A percentile compares a stretch with the other conserved stretches of the same genome.
phyloP scores from a whole-genome alignment of 1,140 invertebrate genomes.

The Aphaenogaster ashmeadi region DNA sequence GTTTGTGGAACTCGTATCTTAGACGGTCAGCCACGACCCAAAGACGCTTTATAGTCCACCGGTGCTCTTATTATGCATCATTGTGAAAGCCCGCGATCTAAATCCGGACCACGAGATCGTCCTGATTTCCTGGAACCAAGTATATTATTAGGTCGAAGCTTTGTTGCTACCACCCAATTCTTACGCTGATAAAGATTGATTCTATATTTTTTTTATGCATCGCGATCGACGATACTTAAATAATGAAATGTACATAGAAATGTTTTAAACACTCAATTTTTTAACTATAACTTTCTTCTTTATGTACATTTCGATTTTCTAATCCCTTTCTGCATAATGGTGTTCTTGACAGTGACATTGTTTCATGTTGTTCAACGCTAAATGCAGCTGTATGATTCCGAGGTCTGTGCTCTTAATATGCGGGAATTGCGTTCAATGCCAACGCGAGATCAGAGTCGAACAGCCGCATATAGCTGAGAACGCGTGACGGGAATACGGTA shows the following conservation, averaged over 20 bases:
- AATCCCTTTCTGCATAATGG: not conserved
- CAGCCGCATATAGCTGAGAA: slow-evolving; percentile 14
- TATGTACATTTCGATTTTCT: not conserved
- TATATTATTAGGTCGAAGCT: slow-evolving; percentile 33
- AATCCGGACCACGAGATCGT: slow-evolving; percentile 14
- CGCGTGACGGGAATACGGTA: slow-evolving; percentile 43
- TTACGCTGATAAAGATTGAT: not conserved
- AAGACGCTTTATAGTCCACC: slow-evolving; percentile 54
- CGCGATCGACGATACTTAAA: not conserved
- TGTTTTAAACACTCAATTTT: not conserved
- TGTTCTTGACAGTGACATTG: slow-evolving; percentile 33
- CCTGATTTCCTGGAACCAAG: not conserved
- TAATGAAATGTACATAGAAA: not conserved
- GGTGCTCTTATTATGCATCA: slow-evolving; percentile 71
- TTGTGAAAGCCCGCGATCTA: slow-evolving; percentile 59
- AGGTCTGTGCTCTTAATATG: slow-evolving; percentile 14
- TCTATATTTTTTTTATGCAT: not conserved
- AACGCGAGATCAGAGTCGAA: slow-evolving; percentile 22
- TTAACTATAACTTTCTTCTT: not conserved
- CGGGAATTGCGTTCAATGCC: slow-evolving; percentile 44
- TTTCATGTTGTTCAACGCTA: not conserved
- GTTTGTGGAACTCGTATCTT: slow-evolving; percentile 74
- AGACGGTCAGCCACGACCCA: slow-evolving; percentile 57
- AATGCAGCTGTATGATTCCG: slow-evolving; percentile 5
- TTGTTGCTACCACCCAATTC: not conserved